Percentiles rank a stretch among this genome's conserved stretches.
Conservation (phyloP, 2,113 vertebrate genomes). For the Coturnix japonica region DNA sequence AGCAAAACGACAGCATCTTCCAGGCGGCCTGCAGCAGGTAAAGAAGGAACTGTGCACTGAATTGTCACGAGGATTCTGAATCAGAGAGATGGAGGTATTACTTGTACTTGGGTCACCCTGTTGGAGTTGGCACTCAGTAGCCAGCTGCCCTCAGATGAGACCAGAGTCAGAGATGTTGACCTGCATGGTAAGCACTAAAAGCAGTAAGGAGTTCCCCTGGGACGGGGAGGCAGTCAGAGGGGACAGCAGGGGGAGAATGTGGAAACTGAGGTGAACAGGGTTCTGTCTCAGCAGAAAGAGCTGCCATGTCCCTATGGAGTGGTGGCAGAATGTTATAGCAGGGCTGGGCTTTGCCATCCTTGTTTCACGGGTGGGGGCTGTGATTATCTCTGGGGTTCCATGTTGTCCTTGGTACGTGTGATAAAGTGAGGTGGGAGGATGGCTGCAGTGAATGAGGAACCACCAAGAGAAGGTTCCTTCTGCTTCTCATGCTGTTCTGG, state of each 20-base stretch:
- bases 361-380: not conserved
- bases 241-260: not conserved
- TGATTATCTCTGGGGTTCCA: not conserved
- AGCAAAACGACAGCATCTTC: not conserved
- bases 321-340: not conserved
- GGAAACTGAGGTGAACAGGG: not conserved
- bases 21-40: not conserved
- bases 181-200: not conserved
- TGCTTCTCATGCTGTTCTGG: not conserved
- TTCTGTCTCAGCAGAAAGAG: not conserved
- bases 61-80: not conserved
- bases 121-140: not conserved
- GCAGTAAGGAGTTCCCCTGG: not conserved
- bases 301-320: not conserved
- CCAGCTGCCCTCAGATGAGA: not conserved
- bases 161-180: not conserved
- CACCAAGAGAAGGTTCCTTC: not conserved
- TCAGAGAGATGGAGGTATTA: not conserved
- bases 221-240: not conserved
- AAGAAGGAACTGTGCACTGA: rapidly evolving
- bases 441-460: not conserved
- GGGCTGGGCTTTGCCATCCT: not conserved
- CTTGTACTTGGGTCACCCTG: not conserved
- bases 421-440: not conserved
- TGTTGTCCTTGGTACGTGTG: not conserved